Percentiles rank a stretch among this genome's conserved stretches.
phyloP scores from a whole-genome alignment of 2,888 invertebrate species.

The Megamerina dolium region DNA sequence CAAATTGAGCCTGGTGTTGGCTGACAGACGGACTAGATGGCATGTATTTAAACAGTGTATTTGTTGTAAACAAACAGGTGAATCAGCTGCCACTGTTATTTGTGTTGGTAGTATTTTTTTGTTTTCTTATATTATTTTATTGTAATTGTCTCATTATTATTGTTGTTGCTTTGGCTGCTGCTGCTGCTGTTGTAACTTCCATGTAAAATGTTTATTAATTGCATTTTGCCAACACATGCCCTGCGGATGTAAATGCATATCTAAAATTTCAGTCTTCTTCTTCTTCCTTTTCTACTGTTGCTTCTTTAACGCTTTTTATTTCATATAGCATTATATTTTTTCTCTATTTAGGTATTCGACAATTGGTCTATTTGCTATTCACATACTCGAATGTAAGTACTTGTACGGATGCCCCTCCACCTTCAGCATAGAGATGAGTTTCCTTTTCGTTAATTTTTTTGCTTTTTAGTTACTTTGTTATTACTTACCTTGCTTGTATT shows the following conservation, averaged over 20 bases:
- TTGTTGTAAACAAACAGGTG: constrained; percentile 15
- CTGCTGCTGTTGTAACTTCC: background rate
- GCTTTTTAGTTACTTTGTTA: too few relatives aligned
- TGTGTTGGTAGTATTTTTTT: background rate
- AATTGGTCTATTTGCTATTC: background rate
- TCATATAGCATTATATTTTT: background rate
- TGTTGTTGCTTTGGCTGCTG: background rate
- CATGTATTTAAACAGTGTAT: too few relatives aligned
- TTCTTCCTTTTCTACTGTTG: constrained; percentile 30
- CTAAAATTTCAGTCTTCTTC: constrained; percentile 32
- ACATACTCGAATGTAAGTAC: background rate
- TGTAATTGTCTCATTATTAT: too few relatives aligned
- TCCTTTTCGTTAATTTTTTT: too few relatives aligned
- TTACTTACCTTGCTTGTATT: too few relatives aligned
- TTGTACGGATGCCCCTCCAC: background rate
- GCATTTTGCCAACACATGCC: constrained; percentile 4
- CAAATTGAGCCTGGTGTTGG: too few relatives aligned
- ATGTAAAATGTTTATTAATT: constrained; percentile 14
- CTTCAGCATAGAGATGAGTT: too few relatives aligned
- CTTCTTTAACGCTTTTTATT: constrained; percentile 17
- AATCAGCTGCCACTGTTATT: constrained; percentile 5
- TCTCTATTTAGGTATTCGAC: background rate
- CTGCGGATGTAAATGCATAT: constrained; percentile 4
- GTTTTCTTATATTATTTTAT: too few relatives aligned
- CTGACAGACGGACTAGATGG: too few relatives aligned